Evolutionary conservation across 2,888 invertebrate species (phyloP).

Genomic region (Masnerella sp.): DNA sequence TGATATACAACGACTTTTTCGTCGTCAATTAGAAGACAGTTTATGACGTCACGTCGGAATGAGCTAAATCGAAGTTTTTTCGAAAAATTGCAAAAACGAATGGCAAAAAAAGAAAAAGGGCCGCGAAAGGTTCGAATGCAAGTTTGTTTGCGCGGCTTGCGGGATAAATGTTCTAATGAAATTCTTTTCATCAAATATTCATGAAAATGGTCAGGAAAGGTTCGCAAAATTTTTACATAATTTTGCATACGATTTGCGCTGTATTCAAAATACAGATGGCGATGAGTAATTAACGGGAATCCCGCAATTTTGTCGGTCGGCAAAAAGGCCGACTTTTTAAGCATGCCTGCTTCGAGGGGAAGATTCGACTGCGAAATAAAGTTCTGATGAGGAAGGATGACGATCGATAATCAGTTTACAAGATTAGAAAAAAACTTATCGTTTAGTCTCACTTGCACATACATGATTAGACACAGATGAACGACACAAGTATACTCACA

Average conservation of each 20-base stretch:
- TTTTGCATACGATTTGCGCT: slow-evolving; percentile 57
- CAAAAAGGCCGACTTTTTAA: slow-evolving; percentile 25
- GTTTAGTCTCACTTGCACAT: too few relatives aligned
- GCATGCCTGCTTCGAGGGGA: slow-evolving; percentile 18
- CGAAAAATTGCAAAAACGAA: slow-evolving; percentile 1
- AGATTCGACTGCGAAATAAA: slow-evolving; percentile 8
- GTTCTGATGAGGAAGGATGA: slow-evolving; percentile 30
- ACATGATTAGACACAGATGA: too few relatives aligned
- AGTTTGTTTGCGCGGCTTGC: slow-evolving; percentile 56
- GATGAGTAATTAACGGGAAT: slow-evolving; percentile 59
- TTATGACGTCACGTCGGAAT: too few relatives aligned
- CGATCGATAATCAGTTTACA: slow-evolving; percentile 52
- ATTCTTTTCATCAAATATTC: slow-evolving; percentile 60
- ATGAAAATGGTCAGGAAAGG: slow-evolving; percentile 59
- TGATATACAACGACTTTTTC: not conserved
- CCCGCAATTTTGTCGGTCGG: slow-evolving; percentile 24
- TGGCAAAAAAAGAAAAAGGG: slow-evolving; percentile 17
- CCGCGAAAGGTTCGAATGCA: slow-evolving; percentile 35
- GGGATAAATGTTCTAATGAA: slow-evolving; percentile 58
- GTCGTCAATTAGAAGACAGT: too few relatives aligned
- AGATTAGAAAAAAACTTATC: slow-evolving; percentile 9
- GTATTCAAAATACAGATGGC: slow-evolving; percentile 59
- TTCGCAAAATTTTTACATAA: slow-evolving; percentile 59
- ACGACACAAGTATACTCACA: too few relatives aligned
- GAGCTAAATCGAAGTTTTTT: too few relatives aligned